Conservation (phyloP, 1,140 invertebrate genomes). For the Anoplophora glabripennis region DNA sequence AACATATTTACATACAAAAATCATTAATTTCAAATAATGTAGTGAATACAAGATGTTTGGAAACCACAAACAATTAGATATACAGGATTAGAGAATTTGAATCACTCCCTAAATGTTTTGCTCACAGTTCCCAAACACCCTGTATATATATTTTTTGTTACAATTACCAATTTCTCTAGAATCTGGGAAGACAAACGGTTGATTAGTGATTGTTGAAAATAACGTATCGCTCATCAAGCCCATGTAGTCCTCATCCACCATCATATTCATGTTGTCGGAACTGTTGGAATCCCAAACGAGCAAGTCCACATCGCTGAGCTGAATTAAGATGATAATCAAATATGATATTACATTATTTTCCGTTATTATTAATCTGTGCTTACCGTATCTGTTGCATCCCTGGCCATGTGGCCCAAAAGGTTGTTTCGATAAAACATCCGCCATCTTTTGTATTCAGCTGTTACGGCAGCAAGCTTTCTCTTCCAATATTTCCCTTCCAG, state of each 20-base stretch:
- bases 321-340: conserved; percentile 12
- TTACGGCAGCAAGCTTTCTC: conserved; percentile 90
- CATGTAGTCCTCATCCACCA: conserved; percentile 86
- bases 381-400: conserved; percentile 76
- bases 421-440: conserved; percentile 89
- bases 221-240: conserved; percentile 87
- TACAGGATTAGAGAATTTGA: no score
- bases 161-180: conserved; percentile 88
- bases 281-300: conserved; percentile 69
- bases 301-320: conserved; percentile 79
- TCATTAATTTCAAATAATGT: no score
- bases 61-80: no score
- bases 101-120: no score
- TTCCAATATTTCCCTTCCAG: conserved; percentile 99
- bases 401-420: conserved; percentile 69
- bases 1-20: no score
- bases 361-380: conserved; percentile 22
- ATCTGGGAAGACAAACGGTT: conserved; percentile 95
- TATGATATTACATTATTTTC: conserved; percentile 23
- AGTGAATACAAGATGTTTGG: no score
- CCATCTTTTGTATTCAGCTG: conserved; percentile 99
- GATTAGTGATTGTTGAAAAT: conserved; percentile 84
- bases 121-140: no score
- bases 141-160: background rate
- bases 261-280: conserved; percentile 67